Evolutionary conservation across 2,888 invertebrate species (phyloP).

Genomic region (Phengaris arion): DNA sequence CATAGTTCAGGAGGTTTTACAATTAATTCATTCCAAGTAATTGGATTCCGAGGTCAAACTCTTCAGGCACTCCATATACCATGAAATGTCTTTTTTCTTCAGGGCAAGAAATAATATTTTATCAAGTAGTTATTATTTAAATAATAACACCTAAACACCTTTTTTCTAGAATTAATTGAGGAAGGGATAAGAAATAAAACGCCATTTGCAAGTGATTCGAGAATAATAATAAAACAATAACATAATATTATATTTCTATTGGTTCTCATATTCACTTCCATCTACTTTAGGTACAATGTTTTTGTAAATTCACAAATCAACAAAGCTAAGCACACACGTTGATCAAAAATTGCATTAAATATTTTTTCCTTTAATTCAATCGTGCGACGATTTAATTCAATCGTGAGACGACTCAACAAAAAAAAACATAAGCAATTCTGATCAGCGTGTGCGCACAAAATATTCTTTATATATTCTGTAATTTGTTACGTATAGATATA

Average conservation of each 20-base stretch:
- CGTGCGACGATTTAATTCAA: constrained; percentile 32
- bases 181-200: constrained; percentile 59
- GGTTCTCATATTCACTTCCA: constrained; percentile 70
- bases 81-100: too few species aligned
- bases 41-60: too few species aligned
- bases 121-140: too few species aligned
- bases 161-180: background rate
- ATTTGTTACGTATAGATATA: constrained; percentile 46
- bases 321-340: constrained; percentile 59
- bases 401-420: constrained; percentile 32
- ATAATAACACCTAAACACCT: too few species aligned
- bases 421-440: constrained; percentile 42
- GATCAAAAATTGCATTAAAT: constrained; percentile 47
- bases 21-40: too few species aligned
- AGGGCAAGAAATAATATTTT: too few species aligned
- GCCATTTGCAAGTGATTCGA: constrained; percentile 76
- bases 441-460: constrained; percentile 59
- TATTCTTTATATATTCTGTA: constrained; percentile 55
- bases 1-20: too few species aligned
- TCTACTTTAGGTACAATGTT: constrained; percentile 74
- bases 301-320: constrained; percentile 71
- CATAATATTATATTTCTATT: constrained; percentile 75
- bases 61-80: too few species aligned
- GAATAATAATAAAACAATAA: constrained; percentile 78
- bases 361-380: constrained; percentile 31